These are phyloP conservation scores for Notolepis coatsorum DNA, from an alignment of 2,797 vertebrate genomes.

Conservation along the genomic window DNA sequence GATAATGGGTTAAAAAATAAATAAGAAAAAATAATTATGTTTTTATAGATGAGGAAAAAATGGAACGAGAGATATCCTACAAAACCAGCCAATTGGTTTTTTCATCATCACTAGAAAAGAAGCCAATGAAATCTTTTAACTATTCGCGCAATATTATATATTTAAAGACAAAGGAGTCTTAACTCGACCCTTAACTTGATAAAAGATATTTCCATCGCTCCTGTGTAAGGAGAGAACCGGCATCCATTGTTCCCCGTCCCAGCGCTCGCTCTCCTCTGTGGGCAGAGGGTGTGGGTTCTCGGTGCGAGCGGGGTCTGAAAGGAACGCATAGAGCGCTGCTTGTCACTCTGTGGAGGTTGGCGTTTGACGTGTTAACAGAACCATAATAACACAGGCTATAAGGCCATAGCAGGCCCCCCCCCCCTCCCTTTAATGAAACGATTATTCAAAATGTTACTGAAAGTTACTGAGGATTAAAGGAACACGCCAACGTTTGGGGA, in stretches of 20 bases:
- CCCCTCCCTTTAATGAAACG: slow-evolving; percentile 34
- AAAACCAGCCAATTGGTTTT: slow-evolving; percentile 76
- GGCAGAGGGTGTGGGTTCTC: slow-evolving; percentile 33
- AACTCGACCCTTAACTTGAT: slow-evolving; percentile 33
- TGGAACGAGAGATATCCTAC: slow-evolving; percentile 28
- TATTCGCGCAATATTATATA: slow-evolving; percentile 61
- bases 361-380: slow-evolving; percentile 9
- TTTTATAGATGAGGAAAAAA: slow-evolving; percentile 36
- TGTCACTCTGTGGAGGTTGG: slow-evolving; percentile 33
- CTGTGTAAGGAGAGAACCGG: slow-evolving; percentile 34
- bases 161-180: slow-evolving; percentile 45
- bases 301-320: slow-evolving; percentile 42
- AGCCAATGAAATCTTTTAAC: slow-evolving; percentile 61
- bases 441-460: slow-evolving; percentile 45
- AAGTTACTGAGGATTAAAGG: slow-evolving; percentile 53
- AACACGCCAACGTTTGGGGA: too few relatives aligned
- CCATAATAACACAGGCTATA: slow-evolving; percentile 13
- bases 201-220: slow-evolving; percentile 51
- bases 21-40: slow-evolving; percentile 29
- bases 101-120: slow-evolving; percentile 49
- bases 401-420: slow-evolving; percentile 26
- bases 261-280: slow-evolving; percentile 53
- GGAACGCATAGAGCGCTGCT: slow-evolving; percentile 32
- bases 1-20: slow-evolving; percentile 45
- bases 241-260: slow-evolving; percentile 64